phyloP scores from a whole-genome alignment of 2,888 invertebrate species.

The Phasia obesa region DNA sequence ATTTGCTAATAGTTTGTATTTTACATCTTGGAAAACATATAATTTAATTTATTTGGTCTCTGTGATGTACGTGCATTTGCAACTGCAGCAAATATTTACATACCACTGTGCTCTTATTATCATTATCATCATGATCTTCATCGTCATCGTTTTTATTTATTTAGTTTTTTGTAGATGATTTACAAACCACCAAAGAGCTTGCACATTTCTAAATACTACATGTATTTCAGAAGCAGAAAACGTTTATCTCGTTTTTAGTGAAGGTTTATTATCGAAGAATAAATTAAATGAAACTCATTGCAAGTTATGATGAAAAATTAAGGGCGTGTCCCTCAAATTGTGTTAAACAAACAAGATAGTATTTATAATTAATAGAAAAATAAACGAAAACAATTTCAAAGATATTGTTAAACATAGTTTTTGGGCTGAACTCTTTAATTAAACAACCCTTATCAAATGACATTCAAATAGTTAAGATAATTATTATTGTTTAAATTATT shows the following conservation, averaged over 20 bases:
- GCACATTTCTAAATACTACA: slow-evolving; percentile 29
- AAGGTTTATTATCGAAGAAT: slow-evolving; percentile 64
- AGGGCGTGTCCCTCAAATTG: slow-evolving; percentile 62
- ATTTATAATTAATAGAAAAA: slow-evolving; percentile 56
- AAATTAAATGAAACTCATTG: slow-evolving; percentile 53
- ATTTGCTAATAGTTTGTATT: slow-evolving; percentile 71
- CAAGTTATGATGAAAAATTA: slow-evolving; percentile 52
- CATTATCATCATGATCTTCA: slow-evolving; percentile 31
- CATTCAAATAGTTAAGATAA: slow-evolving; percentile 36
- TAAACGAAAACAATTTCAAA: slow-evolving; percentile 19
- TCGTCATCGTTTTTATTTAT: slow-evolving; percentile 40
- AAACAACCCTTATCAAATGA: slow-evolving; percentile 52
- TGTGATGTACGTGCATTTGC: slow-evolving; percentile 32
- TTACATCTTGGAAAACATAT: slow-evolving; percentile 70
- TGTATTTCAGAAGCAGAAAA: slow-evolving; percentile 28
- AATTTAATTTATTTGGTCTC: slow-evolving; percentile 61
- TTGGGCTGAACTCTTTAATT: slow-evolving; percentile 19
- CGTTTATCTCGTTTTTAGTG: slow-evolving; percentile 54
- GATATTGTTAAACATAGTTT: slow-evolving; percentile 3
- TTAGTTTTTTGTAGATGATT: slow-evolving; percentile 49
- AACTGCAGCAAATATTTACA: slow-evolving; percentile 42
- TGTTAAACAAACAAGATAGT: slow-evolving; percentile 65
- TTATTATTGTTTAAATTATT: too few relatives aligned
- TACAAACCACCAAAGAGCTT: slow-evolving; percentile 60
- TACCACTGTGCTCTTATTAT: slow-evolving; percentile 39